These are phyloP conservation scores for Drosophila suzukii DNA, from an alignment of 1,140 invertebrate species.

Conservation along the genomic window DNA sequence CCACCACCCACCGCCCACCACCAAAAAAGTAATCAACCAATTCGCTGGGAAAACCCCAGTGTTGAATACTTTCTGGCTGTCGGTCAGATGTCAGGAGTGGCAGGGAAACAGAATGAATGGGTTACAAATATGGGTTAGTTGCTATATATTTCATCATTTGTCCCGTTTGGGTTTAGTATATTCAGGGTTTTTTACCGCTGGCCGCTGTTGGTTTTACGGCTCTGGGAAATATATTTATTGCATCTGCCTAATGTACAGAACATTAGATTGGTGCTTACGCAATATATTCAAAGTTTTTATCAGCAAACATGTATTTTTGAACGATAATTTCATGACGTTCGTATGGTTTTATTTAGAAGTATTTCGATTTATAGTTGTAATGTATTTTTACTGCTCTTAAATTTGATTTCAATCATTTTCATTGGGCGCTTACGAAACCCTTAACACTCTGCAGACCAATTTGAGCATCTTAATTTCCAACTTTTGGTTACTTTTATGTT, in stretches of 20 bases:
- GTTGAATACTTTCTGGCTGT: slow-evolving; percentile 8
- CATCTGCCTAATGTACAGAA: background rate
- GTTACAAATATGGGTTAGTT: slow-evolving; percentile 39
- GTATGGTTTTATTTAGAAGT: too few relatives aligned
- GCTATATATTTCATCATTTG: slow-evolving; percentile 35
- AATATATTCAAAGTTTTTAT: background rate
- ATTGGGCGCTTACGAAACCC: too few relatives aligned
- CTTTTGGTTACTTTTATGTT: background rate
- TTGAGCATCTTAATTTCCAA: too few relatives aligned
- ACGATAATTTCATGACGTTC: too few relatives aligned
- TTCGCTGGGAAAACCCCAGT: slow-evolving; percentile 8
- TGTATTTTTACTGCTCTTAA: too few relatives aligned
- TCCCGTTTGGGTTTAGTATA: slow-evolving; percentile 16
- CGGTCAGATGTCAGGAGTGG: slow-evolving; percentile 22
- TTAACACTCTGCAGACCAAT: too few relatives aligned
- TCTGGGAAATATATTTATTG: slow-evolving; percentile 1
- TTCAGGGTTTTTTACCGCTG: slow-evolving; percentile 9
- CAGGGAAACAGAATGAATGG: slow-evolving; percentile 20
- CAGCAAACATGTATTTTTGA: background rate
- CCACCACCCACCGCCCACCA: background rate
- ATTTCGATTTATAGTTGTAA: too few relatives aligned
- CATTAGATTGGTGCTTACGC: background rate
- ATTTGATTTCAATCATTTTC: too few relatives aligned
- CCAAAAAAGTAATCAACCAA: slow-evolving; percentile 36
- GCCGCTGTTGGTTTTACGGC: background rate